Evolutionary conservation across 2,888 invertebrate species (phyloP).

Genomic region (Dioctria linearis): DNA sequence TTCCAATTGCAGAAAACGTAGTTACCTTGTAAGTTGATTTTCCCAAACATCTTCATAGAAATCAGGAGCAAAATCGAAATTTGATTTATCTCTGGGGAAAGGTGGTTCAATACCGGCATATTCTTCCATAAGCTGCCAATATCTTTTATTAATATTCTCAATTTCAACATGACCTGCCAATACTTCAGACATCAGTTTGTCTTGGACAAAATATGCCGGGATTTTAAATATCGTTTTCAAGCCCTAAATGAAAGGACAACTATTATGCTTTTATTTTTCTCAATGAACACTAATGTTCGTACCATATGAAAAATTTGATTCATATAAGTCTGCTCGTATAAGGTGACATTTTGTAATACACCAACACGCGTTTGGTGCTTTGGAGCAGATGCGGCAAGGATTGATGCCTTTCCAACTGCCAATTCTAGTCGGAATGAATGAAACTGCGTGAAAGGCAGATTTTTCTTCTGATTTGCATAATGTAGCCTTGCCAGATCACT

Average conservation of each 20-base stretch:
- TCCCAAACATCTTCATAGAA: slow-evolving; percentile 72
- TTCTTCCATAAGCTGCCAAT: slow-evolving; percentile 75
- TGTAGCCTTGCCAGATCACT: slow-evolving; percentile 60
- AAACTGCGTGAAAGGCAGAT: slow-evolving; percentile 67
- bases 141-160: slow-evolving; percentile 76
- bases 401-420: slow-evolving; percentile 66
- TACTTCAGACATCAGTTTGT: slow-evolving; percentile 78
- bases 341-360: slow-evolving; percentile 75
- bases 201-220: slow-evolving; percentile 79
- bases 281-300: neutral
- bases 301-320: slow-evolving; percentile 74
- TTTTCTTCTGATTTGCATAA: slow-evolving; percentile 65
- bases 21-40: slow-evolving; percentile 61
- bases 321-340: slow-evolving; percentile 72
- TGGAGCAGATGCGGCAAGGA: slow-evolving; percentile 77
- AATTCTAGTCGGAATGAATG: slow-evolving; percentile 65
- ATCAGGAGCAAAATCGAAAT: slow-evolving; percentile 82
- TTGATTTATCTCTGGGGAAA: slow-evolving; percentile 73
- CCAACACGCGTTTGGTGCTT: slow-evolving; percentile 81
- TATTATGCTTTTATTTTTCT: too few relatives aligned
- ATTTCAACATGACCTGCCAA: slow-evolving; percentile 72
- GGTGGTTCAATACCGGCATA: slow-evolving; percentile 78
- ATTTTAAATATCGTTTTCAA: slow-evolving; percentile 79
- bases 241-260: slow-evolving; percentile 70
- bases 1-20: too few relatives aligned